These are phyloP conservation scores for Drosophila anomelani DNA, from an alignment of 2,888 invertebrate species.

Conservation along the genomic window DNA sequence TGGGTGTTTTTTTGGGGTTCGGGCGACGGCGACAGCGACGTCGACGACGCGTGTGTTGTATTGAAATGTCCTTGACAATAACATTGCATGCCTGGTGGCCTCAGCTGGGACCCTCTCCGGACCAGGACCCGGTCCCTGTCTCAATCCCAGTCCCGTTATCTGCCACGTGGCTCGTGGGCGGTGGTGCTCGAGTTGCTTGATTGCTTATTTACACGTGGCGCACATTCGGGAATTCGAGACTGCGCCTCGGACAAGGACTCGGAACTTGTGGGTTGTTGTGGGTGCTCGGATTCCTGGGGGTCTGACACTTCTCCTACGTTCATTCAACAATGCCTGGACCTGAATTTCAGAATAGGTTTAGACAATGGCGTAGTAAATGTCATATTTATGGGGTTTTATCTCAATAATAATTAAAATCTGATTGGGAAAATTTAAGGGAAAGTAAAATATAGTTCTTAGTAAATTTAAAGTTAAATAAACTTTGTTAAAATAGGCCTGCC, in stretches of 20 bases:
- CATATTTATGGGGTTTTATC: neutral
- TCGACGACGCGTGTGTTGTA: constrained; percentile 55
- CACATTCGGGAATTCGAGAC: constrained; percentile 53
- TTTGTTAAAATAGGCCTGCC: neutral
- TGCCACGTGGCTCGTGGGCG: constrained; percentile 47
- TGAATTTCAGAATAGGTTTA: neutral
- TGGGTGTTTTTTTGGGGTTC: constrained; percentile 13
- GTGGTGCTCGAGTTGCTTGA: constrained; percentile 45
- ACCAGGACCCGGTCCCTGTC: constrained; percentile 2
- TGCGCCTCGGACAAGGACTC: constrained; percentile 9
- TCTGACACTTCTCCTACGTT: neutral
- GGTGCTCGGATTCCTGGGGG: constrained; percentile 2
- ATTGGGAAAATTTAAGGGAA: rapidly evolving
- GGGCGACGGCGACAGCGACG: constrained; percentile 15
- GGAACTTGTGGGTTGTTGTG: constrained; percentile 6
- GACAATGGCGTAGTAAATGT: constrained; percentile 22
- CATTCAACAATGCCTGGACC: constrained; percentile 19
- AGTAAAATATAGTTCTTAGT: neutral
- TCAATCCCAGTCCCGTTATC: constrained; percentile 29
- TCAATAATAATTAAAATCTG: neutral
- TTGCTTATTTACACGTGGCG: constrained; percentile 63
- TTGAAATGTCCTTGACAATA: constrained; percentile 79
- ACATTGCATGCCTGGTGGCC: constrained; percentile 64
- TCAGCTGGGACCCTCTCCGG: constrained; percentile 18
- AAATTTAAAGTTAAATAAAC: neutral